Evolutionary conservation across 2,113 vertebrate genomes (phyloP).

Genomic region (Furnarius figulus): DNA sequence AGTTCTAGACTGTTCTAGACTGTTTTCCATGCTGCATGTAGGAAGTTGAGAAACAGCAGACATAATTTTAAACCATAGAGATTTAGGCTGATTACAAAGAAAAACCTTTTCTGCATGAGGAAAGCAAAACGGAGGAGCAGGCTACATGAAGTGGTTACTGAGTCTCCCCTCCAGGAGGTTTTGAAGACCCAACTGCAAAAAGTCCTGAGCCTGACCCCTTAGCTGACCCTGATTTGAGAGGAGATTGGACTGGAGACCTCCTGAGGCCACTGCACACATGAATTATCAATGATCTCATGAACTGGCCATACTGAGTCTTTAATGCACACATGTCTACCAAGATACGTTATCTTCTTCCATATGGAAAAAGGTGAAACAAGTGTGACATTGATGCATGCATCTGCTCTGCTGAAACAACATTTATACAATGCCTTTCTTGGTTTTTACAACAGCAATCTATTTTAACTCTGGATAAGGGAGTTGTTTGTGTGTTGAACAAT

Average conservation of each 20-base stretch:
- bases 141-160: background rate
- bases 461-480: background rate
- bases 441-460: slow-evolving; percentile 9
- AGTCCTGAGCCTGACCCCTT: background rate
- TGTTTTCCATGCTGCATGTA: background rate
- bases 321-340: slow-evolving; percentile 74
- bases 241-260: background rate
- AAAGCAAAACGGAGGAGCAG: background rate
- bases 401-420: slow-evolving; percentile 14
- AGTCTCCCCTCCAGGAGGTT: background rate
- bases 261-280: background rate
- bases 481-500: background rate
- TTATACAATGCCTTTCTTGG: background rate
- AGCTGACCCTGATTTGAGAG: background rate
- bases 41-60: background rate
- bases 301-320: slow-evolving; percentile 74
- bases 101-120: background rate
- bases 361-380: slow-evolving; percentile 73
- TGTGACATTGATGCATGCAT: slow-evolving; percentile 39
- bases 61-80: background rate
- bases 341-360: slow-evolving; percentile 67
- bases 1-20: background rate
- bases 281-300: background rate
- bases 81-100: background rate
- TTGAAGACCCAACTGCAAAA: background rate